Conservation (phyloP, 2,113 vertebrate genomes). For the Odontophorus gujanensis region DNA sequence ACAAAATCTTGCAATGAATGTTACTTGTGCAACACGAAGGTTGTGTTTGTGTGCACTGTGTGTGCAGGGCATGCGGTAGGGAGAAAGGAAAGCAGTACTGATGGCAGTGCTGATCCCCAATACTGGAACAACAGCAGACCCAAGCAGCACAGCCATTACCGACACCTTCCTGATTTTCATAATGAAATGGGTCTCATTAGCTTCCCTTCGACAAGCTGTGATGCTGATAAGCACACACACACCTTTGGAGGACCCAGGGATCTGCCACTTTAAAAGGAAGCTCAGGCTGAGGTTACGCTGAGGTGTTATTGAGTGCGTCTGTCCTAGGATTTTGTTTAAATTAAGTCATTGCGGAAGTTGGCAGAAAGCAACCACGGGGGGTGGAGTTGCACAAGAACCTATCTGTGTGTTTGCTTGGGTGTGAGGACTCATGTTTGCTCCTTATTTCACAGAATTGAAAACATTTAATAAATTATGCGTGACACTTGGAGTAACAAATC, state of each 20-base stretch:
- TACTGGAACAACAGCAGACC: background rate
- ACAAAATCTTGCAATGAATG: background rate
- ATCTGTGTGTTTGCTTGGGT: slow-evolving; percentile 26
- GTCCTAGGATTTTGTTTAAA: slow-evolving; percentile 37
- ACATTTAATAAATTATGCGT: background rate
- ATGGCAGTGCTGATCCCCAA: background rate
- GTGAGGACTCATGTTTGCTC: slow-evolving; percentile 15
- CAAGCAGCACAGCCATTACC: background rate
- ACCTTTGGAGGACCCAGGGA: background rate
- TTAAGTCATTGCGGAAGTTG: slow-evolving; percentile 2
- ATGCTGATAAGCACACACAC: background rate
- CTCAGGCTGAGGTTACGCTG: background rate
- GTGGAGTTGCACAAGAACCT: slow-evolving; percentile 13
- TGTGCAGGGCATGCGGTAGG: background rate
- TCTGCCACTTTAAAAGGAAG: background rate
- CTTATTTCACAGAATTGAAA: background rate
- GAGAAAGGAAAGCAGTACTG: background rate
- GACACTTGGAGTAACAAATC: background rate
- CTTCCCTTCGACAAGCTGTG: background rate
- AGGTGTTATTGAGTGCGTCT: background rate
- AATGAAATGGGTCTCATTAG: background rate
- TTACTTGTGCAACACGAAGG: background rate
- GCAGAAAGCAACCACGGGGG: background rate
- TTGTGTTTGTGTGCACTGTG: background rate
- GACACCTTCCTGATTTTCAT: background rate